Percentiles rank a stretch among this genome's conserved stretches.
phyloP scores from a whole-genome alignment of 2,113 vertebrate species.

The Pipa parva region DNA sequence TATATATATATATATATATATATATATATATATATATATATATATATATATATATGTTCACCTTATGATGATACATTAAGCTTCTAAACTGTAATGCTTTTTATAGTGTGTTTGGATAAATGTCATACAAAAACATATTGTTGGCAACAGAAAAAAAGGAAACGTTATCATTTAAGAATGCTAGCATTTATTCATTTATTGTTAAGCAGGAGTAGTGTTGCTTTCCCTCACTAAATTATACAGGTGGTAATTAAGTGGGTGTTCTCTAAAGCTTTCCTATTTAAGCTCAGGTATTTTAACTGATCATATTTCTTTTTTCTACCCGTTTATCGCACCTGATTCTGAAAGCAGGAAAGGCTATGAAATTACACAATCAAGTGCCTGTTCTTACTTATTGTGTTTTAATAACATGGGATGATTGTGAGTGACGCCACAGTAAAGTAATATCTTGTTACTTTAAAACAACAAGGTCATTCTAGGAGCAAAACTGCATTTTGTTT shows the following conservation, averaged over 20 bases:
- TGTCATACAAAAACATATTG: constrained; percentile 39
- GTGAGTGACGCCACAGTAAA: constrained; percentile 33
- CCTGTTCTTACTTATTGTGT: constrained; percentile 44
- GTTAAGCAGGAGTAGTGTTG: constrained; percentile 49
- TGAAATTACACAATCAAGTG: constrained; percentile 47
- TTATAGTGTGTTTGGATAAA: constrained; percentile 38
- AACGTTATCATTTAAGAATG: constrained; percentile 49
- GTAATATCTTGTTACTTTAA: constrained; percentile 35
- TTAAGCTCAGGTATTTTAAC: constrained; percentile 46
- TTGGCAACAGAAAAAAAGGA: constrained; percentile 44
- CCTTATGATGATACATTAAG: no score
- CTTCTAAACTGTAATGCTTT: constrained; percentile 26
- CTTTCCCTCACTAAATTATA: constrained; percentile 45
- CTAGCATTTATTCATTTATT: constrained; percentile 47
- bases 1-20: no score
- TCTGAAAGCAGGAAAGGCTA: constrained; percentile 44
- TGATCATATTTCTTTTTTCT: constrained; percentile 51
- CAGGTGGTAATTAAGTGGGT: constrained; percentile 51
- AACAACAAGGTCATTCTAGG: background rate
- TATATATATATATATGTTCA: no score
- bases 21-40: no score
- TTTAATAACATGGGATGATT: constrained; percentile 40
- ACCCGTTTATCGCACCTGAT: constrained; percentile 34
- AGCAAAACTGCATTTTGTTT: no score
- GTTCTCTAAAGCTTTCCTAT: constrained; percentile 34